Conservation (phyloP, 2,113 vertebrate genomes). For the Oncorhynchus clarkii region DNA sequence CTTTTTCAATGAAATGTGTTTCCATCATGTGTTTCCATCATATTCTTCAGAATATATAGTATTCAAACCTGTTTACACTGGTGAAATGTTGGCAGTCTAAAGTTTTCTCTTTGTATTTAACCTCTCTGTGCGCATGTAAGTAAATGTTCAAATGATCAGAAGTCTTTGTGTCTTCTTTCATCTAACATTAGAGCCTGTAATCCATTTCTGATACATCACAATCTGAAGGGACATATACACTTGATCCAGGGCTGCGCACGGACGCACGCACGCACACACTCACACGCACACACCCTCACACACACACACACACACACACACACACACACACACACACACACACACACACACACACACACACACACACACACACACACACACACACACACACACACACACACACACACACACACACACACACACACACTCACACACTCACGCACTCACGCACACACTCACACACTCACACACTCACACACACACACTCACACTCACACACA, state of each 20-base stretch:
- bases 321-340: no score
- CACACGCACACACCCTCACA: neutral
- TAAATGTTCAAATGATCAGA: constrained; percentile 58
- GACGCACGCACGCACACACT: neutral
- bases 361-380: no score
- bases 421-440: no score
- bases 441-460: no score
- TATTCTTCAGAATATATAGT: constrained; percentile 25
- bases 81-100: constrained; percentile 64
- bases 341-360: no score
- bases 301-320: no score
- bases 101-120: constrained; percentile 55
- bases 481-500: no score
- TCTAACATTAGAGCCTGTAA: constrained; percentile 18
- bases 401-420: no score
- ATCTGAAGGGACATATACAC: neutral
- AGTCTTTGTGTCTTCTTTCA: constrained; percentile 53
- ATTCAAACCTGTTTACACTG: constrained; percentile 65
- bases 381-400: no score
- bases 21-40: constrained; percentile 6
- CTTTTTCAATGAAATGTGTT: constrained; percentile 10
- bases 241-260: no score
- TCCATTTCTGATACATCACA: neutral
- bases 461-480: no score
- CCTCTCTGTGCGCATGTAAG: constrained; percentile 66